Conservation (phyloP, 2,113 vertebrate genomes). For the Hemiprocne comata region DNA sequence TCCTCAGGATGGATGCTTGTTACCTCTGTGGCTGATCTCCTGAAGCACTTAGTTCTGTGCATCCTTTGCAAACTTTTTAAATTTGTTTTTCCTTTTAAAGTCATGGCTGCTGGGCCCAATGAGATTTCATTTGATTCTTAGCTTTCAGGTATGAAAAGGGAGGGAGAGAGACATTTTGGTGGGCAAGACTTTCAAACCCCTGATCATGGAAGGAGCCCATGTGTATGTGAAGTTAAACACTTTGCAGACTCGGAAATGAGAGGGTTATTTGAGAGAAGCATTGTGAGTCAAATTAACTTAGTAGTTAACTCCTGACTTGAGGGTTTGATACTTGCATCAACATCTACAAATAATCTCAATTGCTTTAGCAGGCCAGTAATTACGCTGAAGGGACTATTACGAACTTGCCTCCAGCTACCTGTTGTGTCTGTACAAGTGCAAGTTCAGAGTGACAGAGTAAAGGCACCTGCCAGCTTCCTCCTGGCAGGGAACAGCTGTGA, state of each 20-base stretch:
- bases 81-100: neutral
- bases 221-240: neutral
- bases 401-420: neutral
- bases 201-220: rapidly evolving
- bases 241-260: neutral
- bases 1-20: neutral
- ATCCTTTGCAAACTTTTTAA: neutral
- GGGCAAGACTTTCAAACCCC: neutral
- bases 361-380: neutral
- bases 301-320: neutral
- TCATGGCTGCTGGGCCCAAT: neutral
- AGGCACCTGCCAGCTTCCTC: neutral
- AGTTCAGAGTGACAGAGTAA: neutral
- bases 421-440: rapidly evolving
- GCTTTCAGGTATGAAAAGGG: neutral
- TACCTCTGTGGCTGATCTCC: neutral
- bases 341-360: rapidly evolving
- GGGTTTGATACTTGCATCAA: neutral
- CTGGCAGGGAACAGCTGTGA: rapidly evolving
- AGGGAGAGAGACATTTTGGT: rapidly evolving
- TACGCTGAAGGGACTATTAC: rapidly evolving
- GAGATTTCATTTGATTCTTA: neutral
- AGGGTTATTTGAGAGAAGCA: neutral
- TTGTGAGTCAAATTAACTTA: neutral
- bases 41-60: rapidly evolving